These are phyloP conservation scores for Tenebrio molitor DNA, from an alignment of 1,140 invertebrate species.

Conservation along the genomic window DNA sequence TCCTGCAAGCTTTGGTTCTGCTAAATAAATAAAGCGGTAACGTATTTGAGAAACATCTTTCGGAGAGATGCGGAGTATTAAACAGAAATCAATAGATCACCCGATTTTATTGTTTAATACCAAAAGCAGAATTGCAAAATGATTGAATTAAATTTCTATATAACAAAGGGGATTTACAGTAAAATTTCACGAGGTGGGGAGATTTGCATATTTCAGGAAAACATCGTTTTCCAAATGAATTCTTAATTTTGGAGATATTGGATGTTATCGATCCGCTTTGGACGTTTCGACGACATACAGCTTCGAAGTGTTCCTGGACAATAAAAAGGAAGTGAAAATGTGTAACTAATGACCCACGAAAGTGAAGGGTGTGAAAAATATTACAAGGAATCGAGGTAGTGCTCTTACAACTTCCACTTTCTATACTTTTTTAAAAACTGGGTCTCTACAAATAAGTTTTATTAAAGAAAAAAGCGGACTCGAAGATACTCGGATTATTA, in stretches of 20 bases:
- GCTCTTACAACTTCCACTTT: background rate
- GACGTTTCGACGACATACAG: background rate
- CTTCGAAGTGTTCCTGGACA: constrained; percentile 2
- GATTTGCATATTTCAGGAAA: no score
- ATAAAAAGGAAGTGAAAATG: constrained; percentile 7
- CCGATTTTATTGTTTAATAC: constrained; percentile 3
- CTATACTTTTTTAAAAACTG: background rate
- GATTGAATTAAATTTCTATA: no score
- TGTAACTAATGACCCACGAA: constrained; percentile 28
- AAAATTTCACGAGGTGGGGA: no score
- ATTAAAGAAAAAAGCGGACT: constrained; percentile 6
- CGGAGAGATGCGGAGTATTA: background rate
- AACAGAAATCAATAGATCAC: constrained; percentile 4
- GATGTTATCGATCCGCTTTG: background rate
- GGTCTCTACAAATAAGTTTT: background rate
- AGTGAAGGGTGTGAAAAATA: constrained; percentile 17
- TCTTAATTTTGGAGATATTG: no score
- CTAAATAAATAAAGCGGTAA: constrained; percentile 15
- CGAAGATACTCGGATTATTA: no score
- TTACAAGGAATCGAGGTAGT: background rate
- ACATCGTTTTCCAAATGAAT: no score
- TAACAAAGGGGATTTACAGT: no score
- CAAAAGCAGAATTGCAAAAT: background rate
- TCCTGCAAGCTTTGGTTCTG: constrained; percentile 2
- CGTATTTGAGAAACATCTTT: constrained; percentile 19